Evolutionary conservation across 2,797 vertebrate genomes (phyloP).

Genomic region (Thalassophryne amazonica): DNA sequence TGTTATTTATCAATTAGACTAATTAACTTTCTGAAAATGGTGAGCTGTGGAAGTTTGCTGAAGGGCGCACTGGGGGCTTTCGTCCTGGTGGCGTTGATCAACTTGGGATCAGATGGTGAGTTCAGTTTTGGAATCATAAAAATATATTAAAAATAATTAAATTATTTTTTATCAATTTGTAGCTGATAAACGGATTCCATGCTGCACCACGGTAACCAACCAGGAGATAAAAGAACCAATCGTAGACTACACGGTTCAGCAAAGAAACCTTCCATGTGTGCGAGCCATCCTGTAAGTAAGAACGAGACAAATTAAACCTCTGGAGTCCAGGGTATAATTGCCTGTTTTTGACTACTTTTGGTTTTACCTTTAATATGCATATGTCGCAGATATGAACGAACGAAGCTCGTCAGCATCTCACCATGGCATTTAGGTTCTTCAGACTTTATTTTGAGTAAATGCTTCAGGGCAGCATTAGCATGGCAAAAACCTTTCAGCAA

Average conservation of each 20-base stretch:
- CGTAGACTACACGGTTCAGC: constrained; percentile 16
- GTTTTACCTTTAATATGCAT: too few species aligned
- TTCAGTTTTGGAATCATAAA: too few species aligned
- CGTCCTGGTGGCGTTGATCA: constrained; percentile 4
- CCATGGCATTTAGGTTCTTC: too few species aligned
- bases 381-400: too few species aligned
- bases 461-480: too few species aligned
- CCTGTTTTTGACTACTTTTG: too few species aligned
- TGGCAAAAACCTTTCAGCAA: too few species aligned
- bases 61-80: constrained; percentile 13
- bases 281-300: constrained; percentile 65
- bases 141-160: too few species aligned
- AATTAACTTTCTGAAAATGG: constrained; percentile 38
- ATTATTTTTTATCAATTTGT: neutral
- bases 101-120: constrained; percentile 15
- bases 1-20: neutral
- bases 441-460: too few species aligned
- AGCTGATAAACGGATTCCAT: constrained; percentile 41
- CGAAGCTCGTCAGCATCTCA: too few species aligned
- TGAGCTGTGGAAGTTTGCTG: constrained; percentile 1
- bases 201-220: constrained; percentile 35
- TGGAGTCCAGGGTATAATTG: too few species aligned
- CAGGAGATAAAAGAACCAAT: constrained; percentile 4
- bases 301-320: too few species aligned
- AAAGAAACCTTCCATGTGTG: constrained; percentile 24